A percentile compares a stretch with the other conserved stretches of the same genome.
Conservation (phyloP, 2,888 invertebrate species). For the Anoplius nigerrimus region DNA sequence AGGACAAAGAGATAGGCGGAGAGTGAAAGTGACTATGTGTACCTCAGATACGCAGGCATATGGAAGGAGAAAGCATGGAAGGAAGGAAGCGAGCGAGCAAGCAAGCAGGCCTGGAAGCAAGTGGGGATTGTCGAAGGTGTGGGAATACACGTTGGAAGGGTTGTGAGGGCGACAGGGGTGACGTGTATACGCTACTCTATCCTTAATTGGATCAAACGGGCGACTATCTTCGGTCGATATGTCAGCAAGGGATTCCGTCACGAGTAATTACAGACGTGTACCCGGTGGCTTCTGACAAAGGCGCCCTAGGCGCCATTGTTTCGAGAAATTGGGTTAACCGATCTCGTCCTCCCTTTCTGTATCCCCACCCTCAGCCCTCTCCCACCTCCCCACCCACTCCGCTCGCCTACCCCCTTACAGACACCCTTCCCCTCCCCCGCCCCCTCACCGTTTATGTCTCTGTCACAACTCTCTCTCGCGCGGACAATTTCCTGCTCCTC, state of each 20-base stretch:
- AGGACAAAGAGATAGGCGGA: background rate
- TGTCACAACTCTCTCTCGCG: constrained; percentile 24
- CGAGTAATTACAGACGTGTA: constrained; percentile 52
- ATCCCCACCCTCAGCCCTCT: constrained; percentile 23
- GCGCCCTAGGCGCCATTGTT: constrained; percentile 40
- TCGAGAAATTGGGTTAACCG: constrained; percentile 49
- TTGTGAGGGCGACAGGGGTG: constrained; percentile 5
- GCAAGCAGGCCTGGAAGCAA: constrained; percentile 13
- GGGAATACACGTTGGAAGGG: background rate
- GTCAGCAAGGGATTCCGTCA: constrained; percentile 48
- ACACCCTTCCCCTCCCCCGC: too few species aligned
- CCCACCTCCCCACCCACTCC: background rate
- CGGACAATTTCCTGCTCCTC: constrained; percentile 50
- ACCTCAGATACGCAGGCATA: too few species aligned
- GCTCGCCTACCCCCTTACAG: too few species aligned
- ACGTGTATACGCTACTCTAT: constrained; percentile 27
- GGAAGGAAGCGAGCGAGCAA: background rate
- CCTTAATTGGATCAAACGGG: constrained; percentile 55
- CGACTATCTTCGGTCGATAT: constrained; percentile 49
- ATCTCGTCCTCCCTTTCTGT: constrained; percentile 26
- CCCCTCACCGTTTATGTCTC: too few species aligned
- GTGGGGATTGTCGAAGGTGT: too few species aligned
- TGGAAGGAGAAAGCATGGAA: constrained; percentile 5
- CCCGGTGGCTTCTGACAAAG: constrained; percentile 38
- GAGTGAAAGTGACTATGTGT: background rate